Conservation (phyloP, 64 coral and sea anemone species). For the Montipora sp. region DNA sequence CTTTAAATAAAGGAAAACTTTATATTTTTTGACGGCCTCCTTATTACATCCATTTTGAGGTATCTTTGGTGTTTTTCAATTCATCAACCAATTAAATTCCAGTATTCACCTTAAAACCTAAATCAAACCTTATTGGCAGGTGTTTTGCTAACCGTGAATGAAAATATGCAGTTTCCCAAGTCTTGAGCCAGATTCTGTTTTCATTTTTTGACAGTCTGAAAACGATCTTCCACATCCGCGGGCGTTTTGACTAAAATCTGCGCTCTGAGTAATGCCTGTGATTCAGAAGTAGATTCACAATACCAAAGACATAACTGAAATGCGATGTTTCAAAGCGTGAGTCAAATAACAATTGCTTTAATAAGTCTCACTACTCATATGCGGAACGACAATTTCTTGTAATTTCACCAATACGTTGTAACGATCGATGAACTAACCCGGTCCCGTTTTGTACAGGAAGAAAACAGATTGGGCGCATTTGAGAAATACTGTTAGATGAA, state of each 20-base stretch:
- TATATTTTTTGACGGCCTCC: neutral
- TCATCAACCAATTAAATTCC: constrained; percentile 15
- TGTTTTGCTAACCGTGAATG: constrained; percentile 41
- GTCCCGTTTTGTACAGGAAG: neutral
- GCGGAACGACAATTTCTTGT: neutral
- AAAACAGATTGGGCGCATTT: neutral
- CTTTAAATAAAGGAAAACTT: neutral
- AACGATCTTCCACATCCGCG: neutral
- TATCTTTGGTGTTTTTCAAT: neutral
- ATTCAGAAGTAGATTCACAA: neutral
- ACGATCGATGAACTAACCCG: no score
- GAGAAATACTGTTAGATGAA: neutral
- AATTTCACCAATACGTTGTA: no score
- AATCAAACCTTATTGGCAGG: constrained; percentile 27
- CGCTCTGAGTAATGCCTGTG: neutral
- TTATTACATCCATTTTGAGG: constrained; percentile 9
- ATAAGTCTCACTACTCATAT: neutral
- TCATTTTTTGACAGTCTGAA: neutral
- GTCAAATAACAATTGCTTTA: neutral
- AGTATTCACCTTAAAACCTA: constrained; percentile 15
- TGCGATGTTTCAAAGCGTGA: neutral
- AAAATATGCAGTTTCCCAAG: constrained; percentile 21
- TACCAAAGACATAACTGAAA: neutral
- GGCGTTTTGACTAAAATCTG: neutral
- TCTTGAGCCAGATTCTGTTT: neutral